phyloP scores from a whole-genome alignment of 1,140 invertebrate species.

The Potamilus streckersoni region DNA sequence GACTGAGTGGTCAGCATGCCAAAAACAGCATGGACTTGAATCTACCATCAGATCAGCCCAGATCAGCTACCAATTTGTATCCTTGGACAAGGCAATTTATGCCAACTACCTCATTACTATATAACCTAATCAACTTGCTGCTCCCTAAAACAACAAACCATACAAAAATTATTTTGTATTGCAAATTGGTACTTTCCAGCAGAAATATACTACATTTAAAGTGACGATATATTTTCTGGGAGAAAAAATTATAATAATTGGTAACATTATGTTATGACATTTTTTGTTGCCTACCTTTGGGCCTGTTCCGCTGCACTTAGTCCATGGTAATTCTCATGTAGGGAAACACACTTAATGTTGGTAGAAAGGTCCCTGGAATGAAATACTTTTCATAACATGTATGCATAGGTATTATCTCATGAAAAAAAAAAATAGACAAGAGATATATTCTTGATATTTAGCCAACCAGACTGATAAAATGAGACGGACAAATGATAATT shows the following conservation, averaged over 20 bases:
- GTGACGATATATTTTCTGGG: neutral
- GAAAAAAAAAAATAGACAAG: neutral
- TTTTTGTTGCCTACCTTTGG: conserved; percentile 53
- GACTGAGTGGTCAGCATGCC: no score
- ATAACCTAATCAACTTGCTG: neutral
- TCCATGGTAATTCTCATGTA: conserved; percentile 60
- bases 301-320: conserved; percentile 53
- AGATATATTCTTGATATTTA: neutral
- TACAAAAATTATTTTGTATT: neutral
- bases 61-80: no score
- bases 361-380: conserved; percentile 64
- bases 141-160: neutral
- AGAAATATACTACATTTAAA: neutral
- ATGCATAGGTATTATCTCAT: neutral
- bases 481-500: neutral
- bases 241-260: neutral
- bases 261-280: neutral
- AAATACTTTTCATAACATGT: conserved; percentile 3
- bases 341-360: conserved; percentile 59
- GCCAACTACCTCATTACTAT: no score
- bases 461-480: neutral
- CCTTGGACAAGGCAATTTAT: no score
- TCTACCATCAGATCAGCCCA: no score
- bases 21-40: no score
- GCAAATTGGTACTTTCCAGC: neutral